Percentiles rank a stretch among this genome's conserved stretches.
These are phyloP conservation scores for Calliphora vomitoria DNA, from an alignment of 2,888 invertebrate species.

Conservation along the genomic window DNA sequence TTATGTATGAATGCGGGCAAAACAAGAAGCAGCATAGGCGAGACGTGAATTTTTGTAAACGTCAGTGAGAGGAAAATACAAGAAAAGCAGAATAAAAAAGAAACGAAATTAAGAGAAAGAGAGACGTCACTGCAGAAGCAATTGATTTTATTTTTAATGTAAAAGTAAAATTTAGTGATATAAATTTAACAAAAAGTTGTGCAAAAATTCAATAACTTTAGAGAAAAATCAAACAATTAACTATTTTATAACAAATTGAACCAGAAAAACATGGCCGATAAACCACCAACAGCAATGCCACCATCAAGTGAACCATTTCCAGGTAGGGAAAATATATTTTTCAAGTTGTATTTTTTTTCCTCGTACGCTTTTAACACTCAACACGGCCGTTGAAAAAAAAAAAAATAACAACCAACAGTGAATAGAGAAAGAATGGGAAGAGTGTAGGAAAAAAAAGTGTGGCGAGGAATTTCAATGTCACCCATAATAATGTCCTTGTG, in stretches of 20 bases:
- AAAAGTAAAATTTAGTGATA: slow-evolving; percentile 51
- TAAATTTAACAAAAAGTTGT: slow-evolving; percentile 43
- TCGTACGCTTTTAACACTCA: slow-evolving; percentile 6
- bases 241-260: slow-evolving; percentile 11
- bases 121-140: slow-evolving; percentile 68
- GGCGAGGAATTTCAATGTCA: slow-evolving; percentile 15
- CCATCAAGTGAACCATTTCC: slow-evolving; percentile 76
- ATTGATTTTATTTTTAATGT: slow-evolving; percentile 71
- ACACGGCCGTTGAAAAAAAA: not conserved
- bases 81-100: slow-evolving; percentile 35
- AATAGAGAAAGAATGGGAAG: slow-evolving; percentile 30
- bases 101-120: slow-evolving; percentile 58
- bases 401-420: not conserved
- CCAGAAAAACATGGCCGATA: slow-evolving; percentile 73
- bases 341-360: not conserved
- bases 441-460: slow-evolving; percentile 2
- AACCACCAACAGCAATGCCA: slow-evolving; percentile 75
- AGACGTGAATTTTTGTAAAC: slow-evolving; percentile 55
- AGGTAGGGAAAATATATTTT: slow-evolving; percentile 66
- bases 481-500: not conserved
- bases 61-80: slow-evolving; percentile 57
- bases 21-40: slow-evolving; percentile 34
- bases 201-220: slow-evolving; percentile 26
- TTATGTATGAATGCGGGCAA: not conserved
- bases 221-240: slow-evolving; percentile 18